Evolutionary conservation across 2,888 invertebrate species (phyloP).

Genomic region (Troglohyphantes excavatus): DNA sequence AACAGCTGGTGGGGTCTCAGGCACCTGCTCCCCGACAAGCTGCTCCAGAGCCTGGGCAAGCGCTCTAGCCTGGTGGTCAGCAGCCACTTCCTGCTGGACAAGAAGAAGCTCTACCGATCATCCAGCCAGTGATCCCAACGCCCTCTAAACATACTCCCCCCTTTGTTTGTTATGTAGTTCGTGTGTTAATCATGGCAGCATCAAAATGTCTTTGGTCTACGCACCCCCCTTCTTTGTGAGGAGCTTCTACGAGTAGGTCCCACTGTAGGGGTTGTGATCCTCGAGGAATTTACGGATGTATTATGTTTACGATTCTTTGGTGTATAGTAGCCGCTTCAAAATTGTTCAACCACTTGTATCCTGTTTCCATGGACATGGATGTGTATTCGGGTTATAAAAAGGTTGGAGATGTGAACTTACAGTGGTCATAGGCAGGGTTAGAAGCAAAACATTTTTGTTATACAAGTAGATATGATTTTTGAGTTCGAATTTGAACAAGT

Average conservation of each 20-base stretch:
- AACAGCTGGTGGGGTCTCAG: constrained; percentile 94
- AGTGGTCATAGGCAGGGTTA: no score
- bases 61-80: constrained; percentile 94
- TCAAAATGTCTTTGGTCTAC: constrained; percentile 62
- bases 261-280: neutral
- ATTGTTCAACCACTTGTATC: no score
- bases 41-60: constrained; percentile 90
- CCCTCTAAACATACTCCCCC: constrained; percentile 35
- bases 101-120: constrained; percentile 94
- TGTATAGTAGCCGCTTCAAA: no score
- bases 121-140: constrained; percentile 59
- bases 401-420: no score
- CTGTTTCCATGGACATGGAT: no score
- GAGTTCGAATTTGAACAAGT: no score
- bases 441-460: no score
- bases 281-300: no score
- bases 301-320: no score
- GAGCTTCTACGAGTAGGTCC: neutral
- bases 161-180: constrained; percentile 55
- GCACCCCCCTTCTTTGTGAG: constrained; percentile 66
- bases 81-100: constrained; percentile 93
- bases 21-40: constrained; percentile 87
- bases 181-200: constrained; percentile 67
- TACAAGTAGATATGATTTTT: no score
- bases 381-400: no score